Percentiles rank a stretch among this genome's conserved stretches.
phyloP scores from a whole-genome alignment of 2,797 vertebrate species.

The Lagorchestes hirsutus region DNA sequence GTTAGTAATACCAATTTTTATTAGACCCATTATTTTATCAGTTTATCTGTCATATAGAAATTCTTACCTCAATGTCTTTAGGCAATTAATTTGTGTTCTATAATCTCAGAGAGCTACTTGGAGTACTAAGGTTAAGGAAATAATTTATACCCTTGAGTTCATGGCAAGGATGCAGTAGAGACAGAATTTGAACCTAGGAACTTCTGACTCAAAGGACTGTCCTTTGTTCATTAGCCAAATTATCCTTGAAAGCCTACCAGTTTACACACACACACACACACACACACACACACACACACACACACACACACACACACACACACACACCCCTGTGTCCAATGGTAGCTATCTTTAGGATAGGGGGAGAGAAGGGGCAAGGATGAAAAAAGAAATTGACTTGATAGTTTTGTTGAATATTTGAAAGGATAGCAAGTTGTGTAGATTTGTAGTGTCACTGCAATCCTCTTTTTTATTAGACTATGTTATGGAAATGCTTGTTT shows the following conservation, averaged over 20 bases:
- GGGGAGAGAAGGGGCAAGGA: no score
- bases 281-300: no score
- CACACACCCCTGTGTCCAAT: not conserved
- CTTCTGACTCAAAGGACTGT: not conserved
- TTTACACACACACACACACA: not conserved
- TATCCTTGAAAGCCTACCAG: not conserved
- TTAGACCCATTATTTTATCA: not conserved
- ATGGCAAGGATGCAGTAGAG: not conserved
- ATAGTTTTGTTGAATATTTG: not conserved
- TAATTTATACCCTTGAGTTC: not conserved
- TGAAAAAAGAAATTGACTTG: not conserved
- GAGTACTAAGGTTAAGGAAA: not conserved
- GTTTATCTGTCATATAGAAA: not conserved
- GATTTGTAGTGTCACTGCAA: not conserved
- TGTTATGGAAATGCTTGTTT: not conserved
- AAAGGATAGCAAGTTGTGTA: not conserved
- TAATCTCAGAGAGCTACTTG: not conserved
- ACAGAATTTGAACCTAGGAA: not conserved
- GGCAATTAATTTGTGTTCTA: not conserved
- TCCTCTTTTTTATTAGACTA: not conserved
- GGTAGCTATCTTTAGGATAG: not conserved
- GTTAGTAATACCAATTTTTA: constrained; percentile 20
- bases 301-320: no score
- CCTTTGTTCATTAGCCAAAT: not conserved
- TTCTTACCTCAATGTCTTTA: not conserved